Evolutionary conservation across 2,797 vertebrate genomes (phyloP).

Genomic region (Spinus olivaceus): DNA sequence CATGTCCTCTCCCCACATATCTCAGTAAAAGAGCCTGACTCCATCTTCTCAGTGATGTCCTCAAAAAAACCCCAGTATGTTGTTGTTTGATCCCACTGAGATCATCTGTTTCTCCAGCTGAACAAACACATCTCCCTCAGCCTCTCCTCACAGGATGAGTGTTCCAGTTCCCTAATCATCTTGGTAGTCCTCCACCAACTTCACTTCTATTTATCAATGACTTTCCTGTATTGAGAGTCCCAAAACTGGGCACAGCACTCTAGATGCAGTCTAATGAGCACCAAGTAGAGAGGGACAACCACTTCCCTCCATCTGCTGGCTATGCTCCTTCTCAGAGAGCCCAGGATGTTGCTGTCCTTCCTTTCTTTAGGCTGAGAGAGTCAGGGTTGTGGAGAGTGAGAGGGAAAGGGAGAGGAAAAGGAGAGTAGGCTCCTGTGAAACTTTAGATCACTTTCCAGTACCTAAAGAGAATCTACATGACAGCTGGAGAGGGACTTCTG

Average conservation of each 20-base stretch:
- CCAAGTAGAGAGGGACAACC: neutral
- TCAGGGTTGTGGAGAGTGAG: neutral
- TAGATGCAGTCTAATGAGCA: neutral
- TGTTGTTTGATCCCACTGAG: neutral
- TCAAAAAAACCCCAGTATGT: neutral
- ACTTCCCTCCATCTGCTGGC: neutral
- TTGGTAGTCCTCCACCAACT: neutral
- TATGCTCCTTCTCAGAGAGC: neutral
- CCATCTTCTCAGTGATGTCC: neutral
- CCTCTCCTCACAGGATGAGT: neutral
- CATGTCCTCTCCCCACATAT: rapidly evolving
- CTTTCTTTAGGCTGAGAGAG: neutral
- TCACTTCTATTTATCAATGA: neutral
- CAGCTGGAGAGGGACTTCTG: neutral
- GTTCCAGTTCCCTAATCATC: neutral
- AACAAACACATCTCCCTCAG: neutral
- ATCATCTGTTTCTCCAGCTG: neutral
- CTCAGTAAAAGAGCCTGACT: neutral
- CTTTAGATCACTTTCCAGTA: neutral
- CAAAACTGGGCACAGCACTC: neutral
- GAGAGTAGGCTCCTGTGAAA: neutral
- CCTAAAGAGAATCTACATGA: neutral
- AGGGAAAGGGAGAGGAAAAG: neutral
- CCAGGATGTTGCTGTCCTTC: neutral
- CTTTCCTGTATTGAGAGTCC: neutral